A percentile compares a stretch with the other conserved stretches of the same genome.
Evolutionary conservation across 2,888 invertebrate species (phyloP).

Genomic region (Drosophila quasianomalipes): DNA sequence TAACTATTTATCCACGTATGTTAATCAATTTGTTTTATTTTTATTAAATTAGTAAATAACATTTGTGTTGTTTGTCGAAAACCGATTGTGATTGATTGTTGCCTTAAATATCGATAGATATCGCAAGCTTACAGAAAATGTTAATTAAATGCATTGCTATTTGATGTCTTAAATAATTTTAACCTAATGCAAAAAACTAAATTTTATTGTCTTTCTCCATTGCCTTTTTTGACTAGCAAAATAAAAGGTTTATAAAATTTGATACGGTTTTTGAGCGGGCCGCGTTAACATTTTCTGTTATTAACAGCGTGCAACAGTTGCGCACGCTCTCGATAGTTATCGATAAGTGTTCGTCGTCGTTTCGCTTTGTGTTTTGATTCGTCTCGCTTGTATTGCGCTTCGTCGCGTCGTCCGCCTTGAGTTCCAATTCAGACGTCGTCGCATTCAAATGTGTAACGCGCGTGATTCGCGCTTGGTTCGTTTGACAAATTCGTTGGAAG

Average conservation of each 20-base stretch:
- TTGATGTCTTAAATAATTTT: neutral
- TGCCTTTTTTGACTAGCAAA: too few species aligned
- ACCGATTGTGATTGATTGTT: neutral
- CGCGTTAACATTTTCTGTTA: neutral
- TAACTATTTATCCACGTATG: neutral
- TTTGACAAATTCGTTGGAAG: slow-evolving; percentile 54
- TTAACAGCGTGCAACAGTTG: slow-evolving; percentile 16
- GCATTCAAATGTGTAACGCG: slow-evolving; percentile 56
- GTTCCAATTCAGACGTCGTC: slow-evolving; percentile 59
- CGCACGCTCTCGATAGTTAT: slow-evolving; percentile 13
- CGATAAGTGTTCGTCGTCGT: slow-evolving; percentile 30
- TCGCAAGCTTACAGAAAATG: neutral
- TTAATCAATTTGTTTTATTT: slow-evolving; percentile 1
- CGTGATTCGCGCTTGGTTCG: slow-evolving; percentile 51
- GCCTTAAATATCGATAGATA: slow-evolving; percentile 18
- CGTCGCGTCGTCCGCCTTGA: slow-evolving; percentile 33
- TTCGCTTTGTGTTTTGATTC: slow-evolving; percentile 53
- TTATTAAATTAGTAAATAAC: neutral
- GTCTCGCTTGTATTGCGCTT: slow-evolving; percentile 43
- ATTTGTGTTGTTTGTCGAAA: slow-evolving; percentile 12
- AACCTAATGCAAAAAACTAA: too few species aligned
- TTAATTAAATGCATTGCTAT: neutral
- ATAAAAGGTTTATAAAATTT: neutral
- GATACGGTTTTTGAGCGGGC: neutral
- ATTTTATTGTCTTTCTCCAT: neutral